Evolutionary conservation across 2,113 vertebrate species (phyloP).

Genomic region (Toxotes jaculatrix): DNA sequence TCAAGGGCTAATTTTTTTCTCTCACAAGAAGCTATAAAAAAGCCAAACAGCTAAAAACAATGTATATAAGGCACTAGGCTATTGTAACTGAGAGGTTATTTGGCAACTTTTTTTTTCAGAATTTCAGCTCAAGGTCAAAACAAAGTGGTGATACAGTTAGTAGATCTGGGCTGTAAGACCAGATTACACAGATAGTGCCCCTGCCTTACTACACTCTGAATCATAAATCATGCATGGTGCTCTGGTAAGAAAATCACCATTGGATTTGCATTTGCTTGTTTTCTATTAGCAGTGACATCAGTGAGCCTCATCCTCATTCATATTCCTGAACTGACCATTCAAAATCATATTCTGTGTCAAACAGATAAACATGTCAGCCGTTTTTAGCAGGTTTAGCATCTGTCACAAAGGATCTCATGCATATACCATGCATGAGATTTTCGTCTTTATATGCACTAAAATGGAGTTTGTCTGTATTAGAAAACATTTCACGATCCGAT

Average conservation of each 20-base stretch:
- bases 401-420: conserved; percentile 17
- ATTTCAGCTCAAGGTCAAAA: conserved; percentile 53
- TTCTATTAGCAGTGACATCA: conserved; percentile 55
- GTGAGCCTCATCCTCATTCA: conserved; percentile 25
- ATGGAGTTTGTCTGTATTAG: not conserved
- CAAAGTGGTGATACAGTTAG: conserved; percentile 40
- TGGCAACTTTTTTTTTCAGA: not conserved
- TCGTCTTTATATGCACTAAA: not conserved
- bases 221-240: conserved; percentile 72
- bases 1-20: not conserved
- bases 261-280: conserved; percentile 60
- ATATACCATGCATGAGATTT: conserved; percentile 1
- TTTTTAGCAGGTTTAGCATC: conserved; percentile 22
- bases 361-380: conserved; percentile 34
- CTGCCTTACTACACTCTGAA: conserved; percentile 32
- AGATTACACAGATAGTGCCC: conserved; percentile 54
- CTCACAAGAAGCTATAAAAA: conserved; percentile 7
- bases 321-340: conserved; percentile 38
- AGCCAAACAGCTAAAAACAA: not conserved
- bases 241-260: conserved; percentile 42
- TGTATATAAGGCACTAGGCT: not conserved
- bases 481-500: not conserved
- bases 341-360: conserved; percentile 34
- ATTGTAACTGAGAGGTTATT: conserved; percentile 29
- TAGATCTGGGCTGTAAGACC: conserved; percentile 50